Percentiles rank a stretch among this genome's conserved stretches.
phyloP scores from a whole-genome alignment of 1,140 invertebrate genomes.

The Spodoptera frugiperda region DNA sequence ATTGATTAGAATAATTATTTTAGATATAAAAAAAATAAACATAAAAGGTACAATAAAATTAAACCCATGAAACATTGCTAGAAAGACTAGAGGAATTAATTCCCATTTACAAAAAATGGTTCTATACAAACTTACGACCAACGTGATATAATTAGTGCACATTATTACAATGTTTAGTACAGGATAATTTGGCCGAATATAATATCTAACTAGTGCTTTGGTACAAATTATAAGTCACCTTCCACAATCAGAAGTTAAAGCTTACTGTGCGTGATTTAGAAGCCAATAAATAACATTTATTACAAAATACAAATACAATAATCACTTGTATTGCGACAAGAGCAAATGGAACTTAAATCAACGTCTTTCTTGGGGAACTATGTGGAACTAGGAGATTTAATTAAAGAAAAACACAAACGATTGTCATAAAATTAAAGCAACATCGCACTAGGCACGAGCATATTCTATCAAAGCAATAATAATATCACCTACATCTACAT shows the following conservation, averaged over 20 bases:
- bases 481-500: conserved; percentile 51
- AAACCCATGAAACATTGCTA: conserved; percentile 23
- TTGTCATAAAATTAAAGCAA: conserved; percentile 60
- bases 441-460: conserved; percentile 74
- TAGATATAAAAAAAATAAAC: conserved; percentile 38
- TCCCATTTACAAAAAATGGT: conserved; percentile 29
- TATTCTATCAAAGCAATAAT: conserved; percentile 65
- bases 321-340: conserved; percentile 14
- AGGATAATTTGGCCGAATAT: conserved; percentile 9
- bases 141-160: neutral
- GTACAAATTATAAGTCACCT: conserved; percentile 19
- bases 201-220: conserved; percentile 24
- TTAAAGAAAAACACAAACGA: conserved; percentile 25
- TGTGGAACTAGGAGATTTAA: conserved; percentile 71
- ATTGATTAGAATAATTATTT: conserved; percentile 33
- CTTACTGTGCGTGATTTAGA: neutral
- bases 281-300: neutral
- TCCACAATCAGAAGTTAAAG: neutral
- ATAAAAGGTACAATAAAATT: conserved; percentile 28
- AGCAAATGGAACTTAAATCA: conserved; percentile 35
- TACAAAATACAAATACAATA: neutral
- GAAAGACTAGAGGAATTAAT: conserved; percentile 28
- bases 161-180: conserved; percentile 20
- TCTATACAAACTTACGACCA: neutral
- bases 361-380: conserved; percentile 32